phyloP scores from a whole-genome alignment of 2,113 vertebrate genomes.

The Rallus limicola region DNA sequence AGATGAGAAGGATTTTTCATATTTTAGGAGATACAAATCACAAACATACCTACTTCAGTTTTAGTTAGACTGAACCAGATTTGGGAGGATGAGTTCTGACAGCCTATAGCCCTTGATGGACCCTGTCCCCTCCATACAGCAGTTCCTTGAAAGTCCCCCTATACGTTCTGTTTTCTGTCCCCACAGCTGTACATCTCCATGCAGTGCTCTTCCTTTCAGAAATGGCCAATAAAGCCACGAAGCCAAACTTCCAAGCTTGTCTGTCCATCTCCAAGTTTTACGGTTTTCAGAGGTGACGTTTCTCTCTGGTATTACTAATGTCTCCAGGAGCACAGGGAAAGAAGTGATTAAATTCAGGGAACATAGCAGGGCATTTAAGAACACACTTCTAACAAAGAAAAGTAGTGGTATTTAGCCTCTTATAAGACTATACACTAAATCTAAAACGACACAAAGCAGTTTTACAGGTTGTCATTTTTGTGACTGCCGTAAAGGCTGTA shows the following conservation, averaged over 20 bases:
- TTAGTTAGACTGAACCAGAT: background rate
- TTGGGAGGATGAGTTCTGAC: background rate
- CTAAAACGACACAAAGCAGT: background rate
- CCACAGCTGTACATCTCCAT: background rate
- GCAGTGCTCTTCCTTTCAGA: constrained; percentile 6
- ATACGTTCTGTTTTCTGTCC: background rate
- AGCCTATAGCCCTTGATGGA: background rate
- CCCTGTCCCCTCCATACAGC: background rate
- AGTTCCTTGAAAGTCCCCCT: background rate
- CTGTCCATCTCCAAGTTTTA: background rate
- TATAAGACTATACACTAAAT: background rate
- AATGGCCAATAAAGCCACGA: background rate
- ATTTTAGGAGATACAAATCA: background rate
- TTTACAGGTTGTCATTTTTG: background rate
- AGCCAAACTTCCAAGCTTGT: background rate
- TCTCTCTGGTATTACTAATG: background rate
- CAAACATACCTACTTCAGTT: background rate
- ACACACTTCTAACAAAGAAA: background rate
- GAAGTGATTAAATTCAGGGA: background rate
- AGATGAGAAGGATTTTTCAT: background rate
- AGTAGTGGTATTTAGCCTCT: background rate
- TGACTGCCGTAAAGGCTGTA: background rate
- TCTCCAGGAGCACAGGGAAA: background rate
- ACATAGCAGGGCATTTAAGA: background rate
- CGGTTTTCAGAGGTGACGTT: background rate